Evolutionary conservation across 2,888 invertebrate species (phyloP), one percentile per base, ranked within the genome.

Genomic region (Augochlorella aurata): DNA sequence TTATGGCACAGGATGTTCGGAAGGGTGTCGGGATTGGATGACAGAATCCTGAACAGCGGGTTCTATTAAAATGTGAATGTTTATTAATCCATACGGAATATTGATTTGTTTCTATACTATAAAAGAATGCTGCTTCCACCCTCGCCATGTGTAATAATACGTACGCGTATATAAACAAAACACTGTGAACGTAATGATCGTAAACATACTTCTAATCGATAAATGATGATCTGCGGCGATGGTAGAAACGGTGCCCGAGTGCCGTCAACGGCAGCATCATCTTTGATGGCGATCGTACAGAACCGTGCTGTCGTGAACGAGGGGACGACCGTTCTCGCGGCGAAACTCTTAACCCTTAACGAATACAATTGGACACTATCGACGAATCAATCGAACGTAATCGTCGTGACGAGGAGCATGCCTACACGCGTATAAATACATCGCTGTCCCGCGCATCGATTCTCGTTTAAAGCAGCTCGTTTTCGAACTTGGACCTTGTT

Each of bases 51-150:
- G 75, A 68, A 52, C 67, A 38, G 16, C 18, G 44, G 58, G 58
- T 87, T 90, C 87, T 91, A 91, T 90, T 90, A 91, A 91, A 91
- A 91, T 91, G 91, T 90, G 90, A 91, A 91, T 82, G 81, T 89
- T 86, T 88, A 86, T 88, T 88, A 77, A 90, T 91, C 72, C 77
- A 84, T 86, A 85, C 78, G 85, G 81, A 86, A 84, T 86, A 87
- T 84, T 83, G 73, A 81, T 86, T 85, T 84, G 80, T 65, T 71
- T 86, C 86, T 88, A 88, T 74, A 73, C 89, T 90, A 88, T 87
- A 87, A 89, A 91, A 89, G 87, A 89, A 90, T 87, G 83, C 80
- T 83, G 70, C 50, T 83, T 86, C 78, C 82, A 78, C 77, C 45
- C 73, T 79, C 77, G 77, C 77, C 47, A 77, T n/a, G 44, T 65